Evolutionary conservation across 2,113 vertebrate species (phyloP).

Genomic region (Charadrius vociferus): DNA sequence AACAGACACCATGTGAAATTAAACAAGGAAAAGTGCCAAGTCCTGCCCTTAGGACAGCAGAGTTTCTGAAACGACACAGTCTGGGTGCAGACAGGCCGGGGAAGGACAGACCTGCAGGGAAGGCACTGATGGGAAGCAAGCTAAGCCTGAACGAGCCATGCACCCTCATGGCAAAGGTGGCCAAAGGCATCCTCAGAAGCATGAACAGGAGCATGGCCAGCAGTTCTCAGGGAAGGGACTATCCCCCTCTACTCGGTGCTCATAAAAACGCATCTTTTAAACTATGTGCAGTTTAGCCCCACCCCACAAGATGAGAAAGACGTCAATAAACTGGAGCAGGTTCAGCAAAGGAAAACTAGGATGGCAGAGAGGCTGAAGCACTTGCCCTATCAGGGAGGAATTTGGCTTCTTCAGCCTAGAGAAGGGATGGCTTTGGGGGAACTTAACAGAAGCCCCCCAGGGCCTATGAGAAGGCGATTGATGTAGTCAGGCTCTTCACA

Average conservation of each 20-base stretch:
- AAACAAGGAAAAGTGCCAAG: background rate
- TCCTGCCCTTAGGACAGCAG: background rate
- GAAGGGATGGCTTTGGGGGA: background rate
- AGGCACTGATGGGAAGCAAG: background rate
- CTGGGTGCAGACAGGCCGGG: fast-evolving
- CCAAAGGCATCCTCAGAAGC: background rate
- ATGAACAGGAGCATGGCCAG: background rate
- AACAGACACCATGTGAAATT: background rate
- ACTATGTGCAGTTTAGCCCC: background rate
- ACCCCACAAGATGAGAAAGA: background rate
- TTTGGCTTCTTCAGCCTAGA: background rate
- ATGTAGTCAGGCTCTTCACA: background rate
- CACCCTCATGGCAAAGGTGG: background rate
- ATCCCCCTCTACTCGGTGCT: background rate
- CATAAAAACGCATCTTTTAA: background rate
- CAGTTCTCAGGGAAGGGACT: background rate
- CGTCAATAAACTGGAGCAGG: background rate
- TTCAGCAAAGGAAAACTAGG: background rate
- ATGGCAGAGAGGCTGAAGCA: background rate
- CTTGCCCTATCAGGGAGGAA: background rate
- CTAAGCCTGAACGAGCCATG: background rate
- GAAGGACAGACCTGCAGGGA: background rate
- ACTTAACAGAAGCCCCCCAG: background rate
- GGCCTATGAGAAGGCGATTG: background rate
- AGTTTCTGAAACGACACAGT: background rate